Base-by-base conservation (phyloP, 1,140 invertebrate species). In the Cyphomyrmex costatus region DNA sequence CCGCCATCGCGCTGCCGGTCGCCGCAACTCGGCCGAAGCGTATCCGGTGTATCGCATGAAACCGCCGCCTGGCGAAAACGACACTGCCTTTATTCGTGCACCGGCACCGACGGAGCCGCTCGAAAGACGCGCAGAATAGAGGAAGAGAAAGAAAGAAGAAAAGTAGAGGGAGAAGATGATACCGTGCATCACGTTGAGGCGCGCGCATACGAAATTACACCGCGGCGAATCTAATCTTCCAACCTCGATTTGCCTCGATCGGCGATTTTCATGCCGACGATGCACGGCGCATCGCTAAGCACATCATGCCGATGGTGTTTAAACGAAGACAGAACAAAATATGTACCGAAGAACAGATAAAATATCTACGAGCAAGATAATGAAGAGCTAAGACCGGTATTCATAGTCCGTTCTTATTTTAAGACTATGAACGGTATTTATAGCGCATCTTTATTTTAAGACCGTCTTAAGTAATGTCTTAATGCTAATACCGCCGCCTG, bases 141-240 rank as follows among this genome's bases (percentile, higher is more conserved):
- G 36, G 71, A 49, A 42, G 49, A 63, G 79, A n/a, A n/a, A 71
- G 14, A 56, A 27, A 51, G 51, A 16, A 42, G n/a, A 21, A 24
- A 8, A n/a, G 7, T 12, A 24, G 33, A 56, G 10, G 16, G 60
- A 33, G 58, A 77, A 6, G 56, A 7, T 16, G 56, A 4, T 16
- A 51, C 24, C 65, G 63, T 74, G 66, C 56, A 66, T 36, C 42
- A 51, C 66, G 74, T 8, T 65, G 49, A 78, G 79, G 79, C 70
- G 12, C 33, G 16, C 71, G 86, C 77, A 84, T 88, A 83, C 63
- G 71, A 85, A 88, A 88, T 88, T 46, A 68, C 51, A 71, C 73
- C 86, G 61, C 30, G 86, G 51, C 27, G 65, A 88, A 88, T 85
- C 76, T 88, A 88, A 88, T 89, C 74, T 85, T 66, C 61, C 46